A percentile compares a stretch with the other conserved stretches of the same genome.
These are phyloP conservation scores for Chaetorhynchus papuensis DNA, from an alignment of 2,113 vertebrate genomes.

Conservation along the genomic window DNA sequence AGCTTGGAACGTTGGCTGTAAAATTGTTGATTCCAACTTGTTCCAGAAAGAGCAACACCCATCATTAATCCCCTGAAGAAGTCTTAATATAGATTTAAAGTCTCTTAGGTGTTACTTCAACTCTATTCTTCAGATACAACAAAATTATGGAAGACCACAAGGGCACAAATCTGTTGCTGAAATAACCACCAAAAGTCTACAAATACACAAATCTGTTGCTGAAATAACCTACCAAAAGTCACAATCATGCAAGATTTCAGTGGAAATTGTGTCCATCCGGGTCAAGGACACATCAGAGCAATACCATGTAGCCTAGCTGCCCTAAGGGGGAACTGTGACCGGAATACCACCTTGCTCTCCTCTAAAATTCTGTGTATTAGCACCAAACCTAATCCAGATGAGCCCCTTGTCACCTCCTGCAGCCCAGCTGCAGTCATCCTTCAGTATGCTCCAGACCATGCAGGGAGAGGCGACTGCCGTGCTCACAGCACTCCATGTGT, in stretches of 20 bases:
- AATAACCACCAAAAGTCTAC: neutral
- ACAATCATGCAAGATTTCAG: neutral
- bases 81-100: neutral
- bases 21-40: neutral
- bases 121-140: neutral
- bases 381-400: neutral
- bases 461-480: accelerated
- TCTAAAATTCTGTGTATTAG: neutral
- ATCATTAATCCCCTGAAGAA: neutral
- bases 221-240: neutral
- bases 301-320: neutral
- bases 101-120: neutral
- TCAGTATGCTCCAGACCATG: accelerated
- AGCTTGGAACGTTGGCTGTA: neutral
- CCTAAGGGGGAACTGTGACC: neutral
- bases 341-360: neutral
- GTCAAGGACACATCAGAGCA: neutral
- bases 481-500: accelerated
- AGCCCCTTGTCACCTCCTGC: neutral
- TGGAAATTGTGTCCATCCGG: neutral
- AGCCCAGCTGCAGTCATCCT: neutral
- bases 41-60: neutral
- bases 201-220: neutral
- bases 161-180: neutral
- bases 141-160: neutral